Conservation (phyloP, 2,797 vertebrate genomes). For the Spea hammondii region DNA sequence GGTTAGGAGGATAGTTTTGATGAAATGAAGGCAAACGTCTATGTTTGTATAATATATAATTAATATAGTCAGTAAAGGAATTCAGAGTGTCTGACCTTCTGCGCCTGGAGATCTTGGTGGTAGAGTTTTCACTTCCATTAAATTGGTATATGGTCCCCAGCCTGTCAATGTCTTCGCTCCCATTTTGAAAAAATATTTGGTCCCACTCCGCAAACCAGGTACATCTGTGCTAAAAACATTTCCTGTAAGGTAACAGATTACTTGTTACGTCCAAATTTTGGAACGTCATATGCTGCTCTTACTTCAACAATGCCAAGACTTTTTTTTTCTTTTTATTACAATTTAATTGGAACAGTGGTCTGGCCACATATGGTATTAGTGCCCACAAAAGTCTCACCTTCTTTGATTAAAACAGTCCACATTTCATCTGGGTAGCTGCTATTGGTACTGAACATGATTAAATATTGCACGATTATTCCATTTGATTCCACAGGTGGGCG, state of each 20-base stretch:
- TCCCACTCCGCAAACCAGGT: slow-evolving; percentile 82
- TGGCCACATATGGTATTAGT: too few relatives aligned
- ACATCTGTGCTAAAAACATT: slow-evolving; percentile 84
- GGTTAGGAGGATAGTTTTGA: too few relatives aligned
- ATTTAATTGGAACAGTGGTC: too few relatives aligned
- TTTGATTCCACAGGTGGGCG: slow-evolving; percentile 89
- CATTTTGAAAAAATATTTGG: slow-evolving; percentile 92
- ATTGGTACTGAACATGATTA: slow-evolving; percentile 84
- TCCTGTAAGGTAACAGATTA: slow-evolving; percentile 68
- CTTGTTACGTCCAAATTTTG: background rate
- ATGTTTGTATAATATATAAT: background rate
- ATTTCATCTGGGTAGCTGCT: slow-evolving; percentile 81
- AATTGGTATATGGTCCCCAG: slow-evolving; percentile 82
- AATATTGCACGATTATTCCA: slow-evolving; percentile 84
- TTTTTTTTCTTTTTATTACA: background rate
- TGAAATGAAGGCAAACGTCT: too few relatives aligned
- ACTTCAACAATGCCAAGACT: too few relatives aligned
- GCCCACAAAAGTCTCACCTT: slow-evolving; percentile 70
- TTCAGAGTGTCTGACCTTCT: background rate
- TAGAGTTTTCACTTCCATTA: slow-evolving; percentile 84
- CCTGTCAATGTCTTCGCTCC: slow-evolving; percentile 87
- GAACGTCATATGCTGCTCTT: too few relatives aligned
- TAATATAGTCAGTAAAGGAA: background rate
- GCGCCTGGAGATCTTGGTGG: slow-evolving; percentile 72
- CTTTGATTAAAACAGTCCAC: slow-evolving; percentile 85